Conservation (phyloP, 2,113 vertebrate species). For the Anseranas semipalmata region DNA sequence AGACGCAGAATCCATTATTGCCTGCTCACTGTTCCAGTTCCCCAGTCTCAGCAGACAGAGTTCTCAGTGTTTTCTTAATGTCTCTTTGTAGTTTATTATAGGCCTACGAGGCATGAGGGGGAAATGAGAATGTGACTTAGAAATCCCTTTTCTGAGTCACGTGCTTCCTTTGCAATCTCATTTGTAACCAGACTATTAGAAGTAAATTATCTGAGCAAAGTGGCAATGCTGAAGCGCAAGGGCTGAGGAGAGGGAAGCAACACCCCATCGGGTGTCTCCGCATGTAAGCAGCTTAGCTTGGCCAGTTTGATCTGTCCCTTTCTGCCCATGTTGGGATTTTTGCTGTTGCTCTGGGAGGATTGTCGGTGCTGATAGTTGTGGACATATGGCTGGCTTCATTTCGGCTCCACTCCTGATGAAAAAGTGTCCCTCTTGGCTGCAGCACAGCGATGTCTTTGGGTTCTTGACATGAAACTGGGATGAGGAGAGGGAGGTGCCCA, state of each 20-base stretch:
- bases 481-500: neutral
- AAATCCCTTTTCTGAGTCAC: neutral
- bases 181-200: constrained; percentile 30
- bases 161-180: neutral
- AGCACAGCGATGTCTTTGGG: neutral
- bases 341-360: neutral
- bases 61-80: neutral
- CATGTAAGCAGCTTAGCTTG: neutral
- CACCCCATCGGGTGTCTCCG: neutral
- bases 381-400: neutral
- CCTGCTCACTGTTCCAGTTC: neutral
- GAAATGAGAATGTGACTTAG: constrained; percentile 33
- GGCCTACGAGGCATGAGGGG: constrained; percentile 38
- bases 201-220: constrained; percentile 44
- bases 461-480: neutral
- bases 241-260: neutral
- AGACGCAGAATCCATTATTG: constrained; percentile 33
- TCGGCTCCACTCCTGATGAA: neutral
- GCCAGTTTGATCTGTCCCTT: neutral
- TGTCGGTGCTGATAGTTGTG: rapidly evolving
- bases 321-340: neutral
- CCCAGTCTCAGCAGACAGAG: constrained; percentile 55
- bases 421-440: neutral
- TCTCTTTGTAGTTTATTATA: constrained; percentile 56
- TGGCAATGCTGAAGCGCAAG: neutral